phyloP scores from a whole-genome alignment of 2,113 vertebrate genomes.

The Trichomycterus rosablanca region DNA sequence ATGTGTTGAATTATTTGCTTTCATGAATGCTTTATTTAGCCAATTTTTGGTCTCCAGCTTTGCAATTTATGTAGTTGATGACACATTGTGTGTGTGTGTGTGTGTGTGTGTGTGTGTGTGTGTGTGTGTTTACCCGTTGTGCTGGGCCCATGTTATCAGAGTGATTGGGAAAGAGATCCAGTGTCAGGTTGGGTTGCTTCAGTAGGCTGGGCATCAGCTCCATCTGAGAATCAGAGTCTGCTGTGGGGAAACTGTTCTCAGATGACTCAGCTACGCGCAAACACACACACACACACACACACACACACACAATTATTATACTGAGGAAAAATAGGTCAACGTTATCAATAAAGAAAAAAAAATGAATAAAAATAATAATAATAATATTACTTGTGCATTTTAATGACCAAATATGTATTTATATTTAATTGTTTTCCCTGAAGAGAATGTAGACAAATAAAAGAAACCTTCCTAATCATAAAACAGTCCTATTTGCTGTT shows the following conservation, averaged over 20 bases:
- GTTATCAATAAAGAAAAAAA: neutral
- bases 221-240: slow-evolving; percentile 80
- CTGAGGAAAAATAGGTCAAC: neutral
- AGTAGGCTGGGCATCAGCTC: slow-evolving; percentile 79
- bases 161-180: slow-evolving; percentile 83
- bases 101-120: neutral
- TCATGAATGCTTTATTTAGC: too few species aligned
- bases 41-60: too few species aligned
- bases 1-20: too few species aligned
- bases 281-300: slow-evolving; percentile 5
- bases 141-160: slow-evolving; percentile 76
- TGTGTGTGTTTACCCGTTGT: slow-evolving; percentile 70
- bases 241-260: slow-evolving; percentile 77
- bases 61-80: too few species aligned
- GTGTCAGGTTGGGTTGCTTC: slow-evolving; percentile 79
- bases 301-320: too few species aligned
- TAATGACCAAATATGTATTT: too few species aligned
- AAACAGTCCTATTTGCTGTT: too few species aligned
- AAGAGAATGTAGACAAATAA: too few species aligned
- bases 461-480: too few species aligned
- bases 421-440: too few species aligned
- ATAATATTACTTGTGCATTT: too few species aligned
- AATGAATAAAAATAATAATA: too few species aligned
- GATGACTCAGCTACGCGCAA: slow-evolving; percentile 70
- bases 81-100: neutral